Conservation (phyloP, 2,797 vertebrate genomes). For the Premnoplex brunnescens region DNA sequence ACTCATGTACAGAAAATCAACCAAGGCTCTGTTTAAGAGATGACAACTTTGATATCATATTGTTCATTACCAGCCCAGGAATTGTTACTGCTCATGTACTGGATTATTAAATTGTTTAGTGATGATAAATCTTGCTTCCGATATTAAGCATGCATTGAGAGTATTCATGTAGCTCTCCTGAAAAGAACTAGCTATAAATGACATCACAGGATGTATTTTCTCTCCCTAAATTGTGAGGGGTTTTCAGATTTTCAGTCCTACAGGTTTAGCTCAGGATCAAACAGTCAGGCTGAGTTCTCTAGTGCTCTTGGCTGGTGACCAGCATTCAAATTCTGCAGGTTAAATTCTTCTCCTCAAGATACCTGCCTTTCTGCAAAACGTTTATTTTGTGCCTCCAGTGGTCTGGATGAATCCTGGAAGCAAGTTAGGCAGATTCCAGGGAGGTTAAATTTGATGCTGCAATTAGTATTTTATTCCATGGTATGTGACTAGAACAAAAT, state of each 20-base stretch:
- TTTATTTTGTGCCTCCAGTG: background rate
- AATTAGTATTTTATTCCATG: background rate
- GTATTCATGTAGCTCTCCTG: background rate
- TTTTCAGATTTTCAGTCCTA: background rate
- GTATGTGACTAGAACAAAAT: background rate
- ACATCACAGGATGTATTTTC: background rate
- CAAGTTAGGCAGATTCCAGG: background rate
- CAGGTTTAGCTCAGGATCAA: background rate
- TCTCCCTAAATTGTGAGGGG: background rate
- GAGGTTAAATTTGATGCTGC: background rate
- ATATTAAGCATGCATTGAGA: background rate
- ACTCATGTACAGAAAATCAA: constrained; percentile 22
- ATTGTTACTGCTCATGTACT: constrained; percentile 2
- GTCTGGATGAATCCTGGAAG: background rate
- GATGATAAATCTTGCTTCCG: background rate
- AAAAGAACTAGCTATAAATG: background rate
- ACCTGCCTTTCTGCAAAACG: background rate
- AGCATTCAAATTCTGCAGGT: background rate
- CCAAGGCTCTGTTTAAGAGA: constrained; percentile 10
- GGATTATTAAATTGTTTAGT: constrained; percentile 28
- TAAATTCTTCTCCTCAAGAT: background rate
- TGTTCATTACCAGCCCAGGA: constrained; percentile 32
- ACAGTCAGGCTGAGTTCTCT: background rate
- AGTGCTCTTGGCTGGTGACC: background rate
- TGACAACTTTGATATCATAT: constrained; percentile 42